These are phyloP conservation scores for Leucophenga montana DNA, from an alignment of 2,888 invertebrate species.

Conservation along the genomic window DNA sequence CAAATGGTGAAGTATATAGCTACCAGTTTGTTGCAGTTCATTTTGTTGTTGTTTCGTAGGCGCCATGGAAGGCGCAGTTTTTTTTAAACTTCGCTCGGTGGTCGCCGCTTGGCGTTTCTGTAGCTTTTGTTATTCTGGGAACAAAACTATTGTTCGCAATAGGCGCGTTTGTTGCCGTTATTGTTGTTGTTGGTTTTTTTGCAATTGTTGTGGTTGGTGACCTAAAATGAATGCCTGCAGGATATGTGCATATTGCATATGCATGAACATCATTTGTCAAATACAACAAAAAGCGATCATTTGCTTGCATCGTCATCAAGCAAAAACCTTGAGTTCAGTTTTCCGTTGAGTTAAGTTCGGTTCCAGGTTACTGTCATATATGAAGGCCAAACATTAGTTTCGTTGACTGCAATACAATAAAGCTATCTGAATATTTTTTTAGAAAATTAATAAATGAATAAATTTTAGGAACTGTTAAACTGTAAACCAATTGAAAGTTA, in stretches of 20 bases:
- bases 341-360: constrained; percentile 13
- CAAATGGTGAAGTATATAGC: constrained; percentile 19
- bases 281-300: constrained; percentile 10
- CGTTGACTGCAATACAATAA: neutral
- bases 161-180: constrained; percentile 1
- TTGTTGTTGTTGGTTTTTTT: constrained; percentile 10
- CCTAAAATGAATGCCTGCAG: constrained; percentile 47
- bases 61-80: constrained; percentile 18
- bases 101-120: neutral
- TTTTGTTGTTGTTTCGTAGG: constrained; percentile 21
- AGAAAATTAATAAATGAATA: no score
- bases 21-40: constrained; percentile 40
- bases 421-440: no score
- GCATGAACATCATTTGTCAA: constrained; percentile 43
- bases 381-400: constrained; percentile 6
- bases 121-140: constrained; percentile 8
- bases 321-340: neutral
- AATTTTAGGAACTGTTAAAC: no score
- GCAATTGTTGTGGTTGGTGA: constrained; percentile 43
- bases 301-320: neutral
- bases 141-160: constrained; percentile 15
- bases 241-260: constrained; percentile 36
- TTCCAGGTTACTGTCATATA: neutral
- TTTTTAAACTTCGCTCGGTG: constrained; percentile 3
- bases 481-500: no score